Evolutionary conservation across 2,113 vertebrate genomes (phyloP).

Genomic region (Donacobius atricapilla): DNA sequence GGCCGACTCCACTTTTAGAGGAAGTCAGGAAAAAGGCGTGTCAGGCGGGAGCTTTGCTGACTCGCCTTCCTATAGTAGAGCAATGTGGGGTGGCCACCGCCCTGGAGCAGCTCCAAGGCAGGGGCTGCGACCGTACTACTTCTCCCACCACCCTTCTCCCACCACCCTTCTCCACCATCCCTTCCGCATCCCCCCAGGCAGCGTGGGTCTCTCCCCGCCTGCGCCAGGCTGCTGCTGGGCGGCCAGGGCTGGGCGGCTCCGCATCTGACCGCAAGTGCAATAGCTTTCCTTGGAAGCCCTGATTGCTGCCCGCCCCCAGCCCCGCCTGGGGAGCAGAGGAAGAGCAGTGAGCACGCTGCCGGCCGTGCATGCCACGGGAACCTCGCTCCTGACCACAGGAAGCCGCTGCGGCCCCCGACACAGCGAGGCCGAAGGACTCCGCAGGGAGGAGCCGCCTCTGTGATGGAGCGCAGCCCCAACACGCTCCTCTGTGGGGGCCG

Average conservation of each 20-base stretch:
- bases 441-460: background rate
- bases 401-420: accelerated
- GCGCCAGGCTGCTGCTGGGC: background rate
- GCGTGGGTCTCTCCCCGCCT: accelerated
- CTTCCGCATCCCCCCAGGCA: background rate
- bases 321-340: background rate
- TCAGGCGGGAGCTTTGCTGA: background rate
- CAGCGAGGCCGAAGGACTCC: background rate
- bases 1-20: background rate
- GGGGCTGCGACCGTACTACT: background rate
- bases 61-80: background rate
- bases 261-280: accelerated
- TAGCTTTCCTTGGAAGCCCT: background rate
- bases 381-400: background rate
- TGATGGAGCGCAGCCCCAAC: accelerated
- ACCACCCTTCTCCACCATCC: accelerated
- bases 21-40: accelerated
- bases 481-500: background rate
- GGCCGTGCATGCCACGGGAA: accelerated
- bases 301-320: background rate
- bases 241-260: accelerated
- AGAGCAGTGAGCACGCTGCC: accelerated
- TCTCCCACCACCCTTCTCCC: background rate
- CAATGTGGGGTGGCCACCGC: accelerated
- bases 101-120: background rate